Evolutionary conservation across 2,113 vertebrate species (phyloP).

Genomic region (Xiphophorus maculatus): DNA sequence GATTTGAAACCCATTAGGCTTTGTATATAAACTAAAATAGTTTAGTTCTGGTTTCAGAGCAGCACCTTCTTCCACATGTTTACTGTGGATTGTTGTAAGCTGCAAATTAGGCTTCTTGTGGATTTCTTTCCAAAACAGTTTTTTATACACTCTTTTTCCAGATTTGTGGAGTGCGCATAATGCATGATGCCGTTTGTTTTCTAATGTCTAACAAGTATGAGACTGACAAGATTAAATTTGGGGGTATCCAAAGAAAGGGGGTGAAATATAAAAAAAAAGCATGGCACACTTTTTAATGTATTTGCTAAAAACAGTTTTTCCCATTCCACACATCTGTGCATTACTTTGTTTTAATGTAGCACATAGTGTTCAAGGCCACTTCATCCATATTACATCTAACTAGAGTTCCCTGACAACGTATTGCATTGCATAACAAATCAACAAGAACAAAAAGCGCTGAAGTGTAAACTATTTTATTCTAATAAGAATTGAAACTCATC

Average conservation of each 20-base stretch:
- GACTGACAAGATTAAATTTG: no score
- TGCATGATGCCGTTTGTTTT: no score
- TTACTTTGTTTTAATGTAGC: no score
- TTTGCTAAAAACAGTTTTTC: no score
- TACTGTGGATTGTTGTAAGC: neutral
- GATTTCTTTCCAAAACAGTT: neutral
- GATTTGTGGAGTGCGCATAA: no score
- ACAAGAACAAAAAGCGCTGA: neutral
- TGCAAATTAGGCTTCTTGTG: neutral
- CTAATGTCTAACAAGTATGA: no score
- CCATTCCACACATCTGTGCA: no score
- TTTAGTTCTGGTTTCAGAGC: neutral
- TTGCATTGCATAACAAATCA: neutral
- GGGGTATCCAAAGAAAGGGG: no score
- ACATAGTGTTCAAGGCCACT: no score
- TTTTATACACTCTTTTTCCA: neutral
- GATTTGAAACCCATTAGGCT: neutral
- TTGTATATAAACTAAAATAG: neutral
- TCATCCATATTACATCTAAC: no score
- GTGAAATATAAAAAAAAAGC: no score
- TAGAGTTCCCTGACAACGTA: neutral
- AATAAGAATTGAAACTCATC: neutral
- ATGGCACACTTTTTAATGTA: no score
- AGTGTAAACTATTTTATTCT: slow-evolving; percentile 8
- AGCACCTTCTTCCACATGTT: neutral